Evolutionary conservation across 2,113 vertebrate species (phyloP).

Genomic region (Actenoides hombroni): DNA sequence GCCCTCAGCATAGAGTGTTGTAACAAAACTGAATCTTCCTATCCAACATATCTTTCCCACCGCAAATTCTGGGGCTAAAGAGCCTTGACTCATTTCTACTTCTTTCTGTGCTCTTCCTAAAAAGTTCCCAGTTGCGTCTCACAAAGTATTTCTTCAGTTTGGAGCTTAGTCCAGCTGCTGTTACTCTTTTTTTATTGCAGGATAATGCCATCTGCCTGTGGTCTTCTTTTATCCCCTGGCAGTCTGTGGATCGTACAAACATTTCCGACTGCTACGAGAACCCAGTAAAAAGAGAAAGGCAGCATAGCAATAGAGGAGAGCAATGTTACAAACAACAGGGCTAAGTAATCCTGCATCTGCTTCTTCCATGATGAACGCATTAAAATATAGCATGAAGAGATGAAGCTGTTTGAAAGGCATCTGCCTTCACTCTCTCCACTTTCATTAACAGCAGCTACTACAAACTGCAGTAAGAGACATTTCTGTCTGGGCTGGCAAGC

Average conservation of each 20-base stretch:
- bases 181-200: not conserved
- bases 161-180: not conserved
- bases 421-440: not conserved
- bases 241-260: not conserved
- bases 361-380: not conserved
- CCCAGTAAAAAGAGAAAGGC: not conserved
- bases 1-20: not conserved
- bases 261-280: not conserved
- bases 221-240: not conserved
- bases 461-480: not conserved
- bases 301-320: not conserved
- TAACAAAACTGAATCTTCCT: not conserved
- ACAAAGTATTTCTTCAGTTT: not conserved
- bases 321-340: not conserved
- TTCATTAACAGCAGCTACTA: not conserved
- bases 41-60: not conserved
- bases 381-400: not conserved
- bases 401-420: not conserved
- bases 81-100: not conserved
- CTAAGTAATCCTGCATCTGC: not conserved
- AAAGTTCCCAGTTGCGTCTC: not conserved
- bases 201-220: not conserved
- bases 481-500: not conserved
- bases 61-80: not conserved
- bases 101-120: not conserved